phyloP scores from a whole-genome alignment of 2,888 invertebrate genomes.

The Stenolophus ochropezus region DNA sequence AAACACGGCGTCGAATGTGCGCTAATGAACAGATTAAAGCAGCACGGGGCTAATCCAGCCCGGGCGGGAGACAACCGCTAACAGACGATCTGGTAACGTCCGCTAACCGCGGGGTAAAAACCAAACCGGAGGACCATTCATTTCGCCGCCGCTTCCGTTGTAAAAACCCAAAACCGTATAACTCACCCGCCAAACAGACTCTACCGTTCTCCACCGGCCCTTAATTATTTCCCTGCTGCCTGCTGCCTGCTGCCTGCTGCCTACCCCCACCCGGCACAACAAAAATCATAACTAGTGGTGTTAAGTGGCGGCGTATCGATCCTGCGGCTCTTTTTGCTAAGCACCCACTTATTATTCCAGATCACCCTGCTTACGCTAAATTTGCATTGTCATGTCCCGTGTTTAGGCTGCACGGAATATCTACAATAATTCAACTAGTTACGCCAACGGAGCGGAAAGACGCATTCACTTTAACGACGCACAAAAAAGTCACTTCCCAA shows the following conservation, averaged over 20 bases:
- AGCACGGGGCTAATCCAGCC: not conserved
- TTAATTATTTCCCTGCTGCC: not conserved
- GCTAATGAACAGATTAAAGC: constrained; percentile 41
- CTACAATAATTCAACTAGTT: constrained; percentile 29
- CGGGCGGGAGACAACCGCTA: not conserved
- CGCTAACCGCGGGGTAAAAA: constrained; percentile 39
- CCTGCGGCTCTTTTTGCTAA: not conserved
- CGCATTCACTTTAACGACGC: constrained; percentile 30
- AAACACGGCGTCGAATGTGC: not conserved
- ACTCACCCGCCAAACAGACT: constrained; percentile 43
- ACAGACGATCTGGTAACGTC: constrained; percentile 41
- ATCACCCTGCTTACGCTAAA: constrained; percentile 21
- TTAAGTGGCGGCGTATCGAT: constrained; percentile 5
- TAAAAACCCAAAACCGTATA: constrained; percentile 46
- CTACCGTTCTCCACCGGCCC: constrained; percentile 11
- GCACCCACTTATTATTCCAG: constrained; percentile 34
- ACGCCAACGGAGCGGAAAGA: constrained; percentile 36
- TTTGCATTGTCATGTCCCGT: constrained; percentile 34
- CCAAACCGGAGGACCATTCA: constrained; percentile 35
- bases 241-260: not conserved
- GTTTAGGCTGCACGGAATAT: constrained; percentile 30
- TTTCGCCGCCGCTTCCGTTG: not conserved
- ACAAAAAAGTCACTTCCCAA: not conserved
- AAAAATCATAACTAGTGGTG: constrained; percentile 1
- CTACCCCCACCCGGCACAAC: not conserved